Evolutionary conservation across 1,140 invertebrate species (phyloP).

Genomic region (Zophobas morio): DNA sequence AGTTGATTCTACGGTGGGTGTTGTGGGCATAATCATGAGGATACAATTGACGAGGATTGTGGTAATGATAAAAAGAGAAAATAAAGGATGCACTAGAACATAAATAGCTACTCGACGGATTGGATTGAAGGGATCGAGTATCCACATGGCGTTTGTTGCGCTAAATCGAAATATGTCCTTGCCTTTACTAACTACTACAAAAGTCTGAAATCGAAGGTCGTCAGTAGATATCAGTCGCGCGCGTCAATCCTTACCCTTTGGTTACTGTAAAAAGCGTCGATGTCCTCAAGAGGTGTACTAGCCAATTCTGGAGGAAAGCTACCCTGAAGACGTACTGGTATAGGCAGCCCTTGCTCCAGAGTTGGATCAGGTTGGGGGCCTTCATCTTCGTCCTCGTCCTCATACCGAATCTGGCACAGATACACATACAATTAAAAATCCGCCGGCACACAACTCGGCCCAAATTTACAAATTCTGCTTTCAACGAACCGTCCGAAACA

Average conservation of each 20-base stretch:
- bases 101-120: slow-evolving; percentile 97
- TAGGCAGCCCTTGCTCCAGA: slow-evolving; percentile 91
- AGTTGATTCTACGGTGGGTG: slow-evolving; percentile 93
- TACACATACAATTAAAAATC: background rate
- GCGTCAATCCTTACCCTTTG: slow-evolving; percentile 79
- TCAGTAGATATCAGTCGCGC: slow-evolving; percentile 6
- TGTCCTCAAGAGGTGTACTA: slow-evolving; percentile 95
- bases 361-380: slow-evolving; percentile 93
- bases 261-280: slow-evolving; percentile 94
- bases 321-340: slow-evolving; percentile 91
- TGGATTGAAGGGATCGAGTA: slow-evolving; percentile 97
- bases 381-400: slow-evolving; percentile 97
- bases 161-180: slow-evolving; percentile 99
- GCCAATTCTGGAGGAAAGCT: slow-evolving; percentile 92
- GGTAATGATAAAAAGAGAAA: slow-evolving; percentile 97
- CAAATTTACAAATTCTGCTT: background rate
- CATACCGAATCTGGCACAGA: slow-evolving; percentile 84
- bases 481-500: too few relatives aligned
- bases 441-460: background rate
- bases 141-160: slow-evolving; percentile 94
- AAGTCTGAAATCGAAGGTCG: slow-evolving; percentile 84
- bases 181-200: slow-evolving; percentile 98
- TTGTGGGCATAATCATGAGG: slow-evolving; percentile 97
- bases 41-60: slow-evolving; percentile 98
- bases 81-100: slow-evolving; percentile 97